Base-by-base conservation (phyloP, 1,140 invertebrate species). In the Atta colombica region DNA sequence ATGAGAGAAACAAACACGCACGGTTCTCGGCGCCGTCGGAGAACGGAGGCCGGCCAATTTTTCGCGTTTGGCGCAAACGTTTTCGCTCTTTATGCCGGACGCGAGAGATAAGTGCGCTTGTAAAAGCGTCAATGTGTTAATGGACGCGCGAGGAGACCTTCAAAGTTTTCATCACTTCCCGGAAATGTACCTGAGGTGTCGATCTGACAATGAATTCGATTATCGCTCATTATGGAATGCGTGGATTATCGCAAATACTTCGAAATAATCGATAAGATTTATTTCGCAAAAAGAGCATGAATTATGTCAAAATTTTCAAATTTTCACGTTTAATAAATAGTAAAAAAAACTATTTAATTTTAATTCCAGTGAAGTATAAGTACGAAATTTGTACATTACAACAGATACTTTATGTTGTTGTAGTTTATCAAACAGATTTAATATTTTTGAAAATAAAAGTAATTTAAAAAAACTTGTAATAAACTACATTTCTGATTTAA, bases 71-170 rank as follows among this genome's bases (percentile, higher is more conserved):
- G 53, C 25, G 31, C 60, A n/a, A 58, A 81, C 80, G 65, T 88
- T 85, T 88, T 77, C 84, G 86, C 86, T 87, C 86, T 89, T 89
- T 86, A 77, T 75, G 6, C 51, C 18, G 39, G 21, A 45, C 35
- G 51, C 55, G 58, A 25, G 66, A 65, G 66, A 51, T 66, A 85
- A 91, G 61, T 71, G 28, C 49, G 75, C 51, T 89, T 86, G 82
- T 92, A 89, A 87, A 89, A 89, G 85, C 88, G 85, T 89, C 90
- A 91, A 92, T 90, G 90, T 91, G 90, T 92, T 92, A 93, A 93
- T 93, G 91, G 90, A 88, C 66, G 88, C 88, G 87, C 92, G 86
- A 49, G 7, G 87, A 51, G 84, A 60, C 87, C 58, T 86, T 88
- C 85, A 55, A 78, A 84, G 88, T 90, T 91, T 92, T 87, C 89